Evolutionary conservation across 1,140 invertebrate species (phyloP).

Genomic region (Procambarus clarkii): DNA sequence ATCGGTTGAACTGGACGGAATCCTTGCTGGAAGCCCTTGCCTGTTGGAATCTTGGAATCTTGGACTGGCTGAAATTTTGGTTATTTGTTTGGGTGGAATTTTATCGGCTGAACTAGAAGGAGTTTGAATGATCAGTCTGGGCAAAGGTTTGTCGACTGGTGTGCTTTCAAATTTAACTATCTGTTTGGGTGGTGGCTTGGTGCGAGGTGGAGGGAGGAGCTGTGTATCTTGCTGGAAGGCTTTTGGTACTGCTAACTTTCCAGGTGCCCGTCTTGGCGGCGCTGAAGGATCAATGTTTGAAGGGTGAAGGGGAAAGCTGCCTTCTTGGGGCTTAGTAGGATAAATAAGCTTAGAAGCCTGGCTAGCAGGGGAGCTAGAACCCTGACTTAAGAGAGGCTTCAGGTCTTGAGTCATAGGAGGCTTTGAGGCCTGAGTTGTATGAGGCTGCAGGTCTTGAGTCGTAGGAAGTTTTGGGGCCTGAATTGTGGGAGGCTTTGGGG

Average conservation of each 20-base stretch:
- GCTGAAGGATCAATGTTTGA: not conserved
- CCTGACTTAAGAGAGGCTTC: not conserved
- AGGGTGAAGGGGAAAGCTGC: not conserved
- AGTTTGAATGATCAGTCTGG: no score
- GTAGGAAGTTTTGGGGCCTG: not conserved
- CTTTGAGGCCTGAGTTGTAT: not conserved
- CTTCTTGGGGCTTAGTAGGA: not conserved
- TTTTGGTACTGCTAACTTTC: conserved; percentile 19
- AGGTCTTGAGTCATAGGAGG: not conserved
- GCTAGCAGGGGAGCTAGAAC: not conserved
- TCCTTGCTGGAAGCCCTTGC: no score
- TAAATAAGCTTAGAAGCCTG: not conserved
- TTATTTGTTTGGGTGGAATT: no score
- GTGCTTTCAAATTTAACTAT: not conserved
- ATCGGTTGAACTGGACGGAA: no score
- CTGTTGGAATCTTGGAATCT: no score
- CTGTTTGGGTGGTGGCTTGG: not conserved
- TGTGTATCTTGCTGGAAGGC: conserved; percentile 40
- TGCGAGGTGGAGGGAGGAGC: not conserved
- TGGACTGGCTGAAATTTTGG: no score
- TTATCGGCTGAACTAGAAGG: no score
- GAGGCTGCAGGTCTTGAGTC: not conserved
- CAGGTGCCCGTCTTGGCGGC: not conserved
- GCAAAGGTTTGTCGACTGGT: no score
- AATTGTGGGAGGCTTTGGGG: not conserved